phyloP scores from a whole-genome alignment of 2,797 vertebrate species.

The Alectoris magna region DNA sequence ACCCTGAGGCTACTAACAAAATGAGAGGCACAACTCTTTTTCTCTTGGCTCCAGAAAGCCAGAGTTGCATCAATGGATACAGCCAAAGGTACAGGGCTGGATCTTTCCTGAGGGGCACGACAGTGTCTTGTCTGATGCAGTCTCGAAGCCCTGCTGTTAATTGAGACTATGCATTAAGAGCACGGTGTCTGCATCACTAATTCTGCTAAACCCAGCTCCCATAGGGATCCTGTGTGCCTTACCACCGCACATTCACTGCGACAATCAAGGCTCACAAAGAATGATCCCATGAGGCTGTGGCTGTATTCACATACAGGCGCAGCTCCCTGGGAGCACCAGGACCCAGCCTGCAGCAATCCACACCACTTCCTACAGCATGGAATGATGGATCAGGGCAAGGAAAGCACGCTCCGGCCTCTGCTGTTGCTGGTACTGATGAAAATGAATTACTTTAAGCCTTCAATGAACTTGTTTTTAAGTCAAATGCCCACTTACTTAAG shows the following conservation, averaged over 20 bases:
- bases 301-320: neutral
- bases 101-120: neutral
- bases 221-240: neutral
- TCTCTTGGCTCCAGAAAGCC: neutral
- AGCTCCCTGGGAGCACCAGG: neutral
- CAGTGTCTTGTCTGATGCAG: neutral
- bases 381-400: neutral
- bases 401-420: neutral
- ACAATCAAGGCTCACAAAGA: slow-evolving; percentile 35
- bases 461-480: neutral
- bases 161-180: neutral
- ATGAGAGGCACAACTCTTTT: neutral
- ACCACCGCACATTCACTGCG: neutral
- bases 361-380: no score
- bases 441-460: no score
- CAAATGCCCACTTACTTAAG: rapidly evolving
- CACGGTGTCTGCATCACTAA: neutral
- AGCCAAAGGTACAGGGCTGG: neutral
- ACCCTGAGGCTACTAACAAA: neutral
- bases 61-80: neutral
- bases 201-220: slow-evolving; percentile 20
- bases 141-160: neutral
- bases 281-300: neutral
- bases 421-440: neutral
- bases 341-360: neutral